phyloP scores from a whole-genome alignment of 2,113 vertebrate genomes.

The Chiloscyllium plagiosum region DNA sequence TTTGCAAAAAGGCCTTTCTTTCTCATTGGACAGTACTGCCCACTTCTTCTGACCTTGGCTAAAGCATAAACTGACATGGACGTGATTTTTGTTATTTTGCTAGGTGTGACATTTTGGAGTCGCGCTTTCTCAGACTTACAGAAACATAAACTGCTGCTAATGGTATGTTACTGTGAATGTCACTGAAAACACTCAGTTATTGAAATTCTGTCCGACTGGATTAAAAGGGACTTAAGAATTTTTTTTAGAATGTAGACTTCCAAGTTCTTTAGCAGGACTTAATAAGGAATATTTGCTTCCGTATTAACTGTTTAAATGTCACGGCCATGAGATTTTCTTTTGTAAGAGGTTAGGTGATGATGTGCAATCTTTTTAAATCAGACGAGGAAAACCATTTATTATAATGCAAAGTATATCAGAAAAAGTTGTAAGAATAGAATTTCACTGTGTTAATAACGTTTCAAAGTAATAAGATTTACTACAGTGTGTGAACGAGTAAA shows the following conservation, averaged over 20 bases:
- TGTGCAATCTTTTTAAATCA: background rate
- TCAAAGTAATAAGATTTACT: background rate
- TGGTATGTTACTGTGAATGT: background rate
- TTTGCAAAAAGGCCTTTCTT: no score
- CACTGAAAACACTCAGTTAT: background rate
- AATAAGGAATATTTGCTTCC: background rate
- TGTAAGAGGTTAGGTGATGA: background rate
- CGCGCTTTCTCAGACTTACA: background rate
- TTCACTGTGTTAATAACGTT: background rate
- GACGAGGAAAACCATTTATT: background rate
- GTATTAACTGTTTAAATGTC: background rate
- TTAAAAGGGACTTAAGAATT: background rate
- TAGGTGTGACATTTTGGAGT: background rate
- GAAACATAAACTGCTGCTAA: background rate
- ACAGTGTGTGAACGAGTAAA: background rate
- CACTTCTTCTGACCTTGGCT: no score
- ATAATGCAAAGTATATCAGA: background rate
- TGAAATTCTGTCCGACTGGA: background rate
- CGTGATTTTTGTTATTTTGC: background rate
- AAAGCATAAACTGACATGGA: no score
- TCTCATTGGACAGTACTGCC: no score
- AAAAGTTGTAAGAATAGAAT: background rate
- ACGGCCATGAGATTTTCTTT: background rate
- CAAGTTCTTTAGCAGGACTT: background rate
- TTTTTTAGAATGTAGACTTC: background rate